Percentiles rank a stretch among this genome's conserved stretches.
Evolutionary conservation across 2,113 vertebrate genomes (phyloP).

Genomic region (Microcebus griseorufus): DNA sequence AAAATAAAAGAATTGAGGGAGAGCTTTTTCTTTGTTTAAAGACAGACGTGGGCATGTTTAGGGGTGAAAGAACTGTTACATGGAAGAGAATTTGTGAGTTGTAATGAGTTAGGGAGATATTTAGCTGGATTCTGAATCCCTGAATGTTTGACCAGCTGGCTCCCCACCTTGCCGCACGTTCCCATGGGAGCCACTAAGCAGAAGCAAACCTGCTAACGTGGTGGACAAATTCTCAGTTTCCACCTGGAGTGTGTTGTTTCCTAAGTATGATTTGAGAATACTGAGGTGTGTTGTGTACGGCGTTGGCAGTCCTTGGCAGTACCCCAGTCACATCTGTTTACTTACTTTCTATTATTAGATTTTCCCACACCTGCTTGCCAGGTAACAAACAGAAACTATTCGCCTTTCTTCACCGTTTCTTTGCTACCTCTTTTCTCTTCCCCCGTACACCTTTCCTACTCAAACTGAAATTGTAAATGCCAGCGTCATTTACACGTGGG

Average conservation of each 20-base stretch:
- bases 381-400: slow-evolving; percentile 15
- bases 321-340: slow-evolving; percentile 58
- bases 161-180: background rate
- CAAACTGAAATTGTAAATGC: background rate
- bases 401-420: background rate
- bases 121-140: background rate
- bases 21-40: background rate
- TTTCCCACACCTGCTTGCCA: background rate
- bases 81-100: background rate
- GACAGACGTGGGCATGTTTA: too few relatives aligned
- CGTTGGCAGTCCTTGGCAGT: background rate
- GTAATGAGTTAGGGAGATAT: background rate
- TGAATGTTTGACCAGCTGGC: background rate
- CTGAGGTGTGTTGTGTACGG: background rate
- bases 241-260: background rate
- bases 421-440: background rate
- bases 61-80: background rate
- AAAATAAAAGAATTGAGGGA: background rate
- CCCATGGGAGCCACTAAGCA: background rate
- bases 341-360: slow-evolving; percentile 51
- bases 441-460: background rate
- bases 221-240: background rate
- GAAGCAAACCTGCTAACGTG: background rate
- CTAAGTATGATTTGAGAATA: background rate
- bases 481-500: background rate